Base-by-base conservation (phyloP, 1,140 invertebrate species). In the Macrostomum lignano region DNA sequence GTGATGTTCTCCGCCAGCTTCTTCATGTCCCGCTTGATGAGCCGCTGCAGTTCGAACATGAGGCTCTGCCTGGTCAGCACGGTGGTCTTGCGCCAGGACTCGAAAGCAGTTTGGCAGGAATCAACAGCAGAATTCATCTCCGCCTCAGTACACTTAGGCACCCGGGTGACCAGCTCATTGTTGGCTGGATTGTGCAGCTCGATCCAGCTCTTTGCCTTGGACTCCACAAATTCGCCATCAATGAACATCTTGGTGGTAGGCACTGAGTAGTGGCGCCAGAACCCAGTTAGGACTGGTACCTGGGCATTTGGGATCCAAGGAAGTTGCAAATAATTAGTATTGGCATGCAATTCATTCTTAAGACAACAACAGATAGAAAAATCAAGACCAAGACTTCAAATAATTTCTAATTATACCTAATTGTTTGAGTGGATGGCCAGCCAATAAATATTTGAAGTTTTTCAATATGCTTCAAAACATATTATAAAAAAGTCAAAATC, bases 241-340 rank as follows among this genome's bases (percentile, higher is more conserved):
- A 94, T 81, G 52, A 77, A 93, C 35, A 88, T 65, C 61, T 93
- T 91, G 11, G 28, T n/a, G n/a, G n/a, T n/a, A n/a, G n/a, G n/a
- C n/a, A n/a, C n/a, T n/a, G n/a, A n/a, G n/a, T n/a, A n/a, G n/a
- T n/a, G n/a, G n/a, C n/a, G n/a, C n/a, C n/a, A n/a, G n/a, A n/a
- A n/a, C n/a, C n/a, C n/a, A n/a, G n/a, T n/a, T n/a, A n/a, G n/a
- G n/a, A n/a, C n/a, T n/a, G n/a, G n/a, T n/a, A n/a, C n/a, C n/a
- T n/a, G n/a, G n/a, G n/a, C n/a, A n/a, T n/a, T n/a, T n/a, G n/a
- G n/a, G n/a, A n/a, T n/a, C n/a, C n/a, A n/a, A n/a, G n/a, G n/a
- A n/a, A n/a, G n/a, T n/a, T n/a, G n/a, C n/a, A n/a, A n/a, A n/a
- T n/a, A n/a, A n/a, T n/a, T n/a, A n/a, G n/a, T n/a, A n/a, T n/a